A percentile compares a stretch with the other conserved stretches of the same genome.
Conservation (phyloP, 2,113 vertebrate species). For the Morone saxatilis region DNA sequence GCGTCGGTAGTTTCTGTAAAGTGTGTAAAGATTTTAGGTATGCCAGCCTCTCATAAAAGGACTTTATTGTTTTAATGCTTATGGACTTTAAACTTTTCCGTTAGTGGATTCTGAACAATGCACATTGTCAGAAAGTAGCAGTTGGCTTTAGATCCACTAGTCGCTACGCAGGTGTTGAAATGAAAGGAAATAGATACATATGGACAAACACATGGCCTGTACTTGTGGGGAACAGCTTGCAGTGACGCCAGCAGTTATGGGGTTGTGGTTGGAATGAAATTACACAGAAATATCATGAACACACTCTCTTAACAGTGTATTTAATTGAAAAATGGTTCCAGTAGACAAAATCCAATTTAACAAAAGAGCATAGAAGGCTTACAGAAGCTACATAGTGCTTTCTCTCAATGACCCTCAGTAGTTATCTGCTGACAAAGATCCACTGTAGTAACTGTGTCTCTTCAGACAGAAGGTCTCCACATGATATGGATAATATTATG, state of each 20-base stretch:
- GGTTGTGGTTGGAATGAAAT: too few species aligned
- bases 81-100: constrained; percentile 58
- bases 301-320: too few species aligned
- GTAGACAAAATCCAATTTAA: too few species aligned
- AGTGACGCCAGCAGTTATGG: not conserved
- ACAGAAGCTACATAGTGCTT: constrained; percentile 5
- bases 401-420: constrained; percentile 26
- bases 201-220: not conserved
- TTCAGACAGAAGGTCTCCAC: constrained; percentile 2
- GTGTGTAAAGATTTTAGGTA: not conserved
- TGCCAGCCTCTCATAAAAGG: constrained; percentile 17
- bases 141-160: not conserved
- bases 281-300: not conserved
- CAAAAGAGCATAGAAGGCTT: not conserved
- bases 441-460: constrained; percentile 42
- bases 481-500: constrained; percentile 27
- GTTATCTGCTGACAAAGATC: constrained; percentile 33
- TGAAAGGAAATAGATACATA: constrained; percentile 8
- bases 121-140: not conserved
- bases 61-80: constrained; percentile 54
- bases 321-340: too few species aligned
- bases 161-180: constrained; percentile 10
- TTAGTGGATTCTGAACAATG: constrained; percentile 13
- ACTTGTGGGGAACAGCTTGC: not conserved
- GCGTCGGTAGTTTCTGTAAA: not conserved